phyloP scores from a whole-genome alignment of 1,140 invertebrate genomes.

The Xylocopa sonorina region DNA sequence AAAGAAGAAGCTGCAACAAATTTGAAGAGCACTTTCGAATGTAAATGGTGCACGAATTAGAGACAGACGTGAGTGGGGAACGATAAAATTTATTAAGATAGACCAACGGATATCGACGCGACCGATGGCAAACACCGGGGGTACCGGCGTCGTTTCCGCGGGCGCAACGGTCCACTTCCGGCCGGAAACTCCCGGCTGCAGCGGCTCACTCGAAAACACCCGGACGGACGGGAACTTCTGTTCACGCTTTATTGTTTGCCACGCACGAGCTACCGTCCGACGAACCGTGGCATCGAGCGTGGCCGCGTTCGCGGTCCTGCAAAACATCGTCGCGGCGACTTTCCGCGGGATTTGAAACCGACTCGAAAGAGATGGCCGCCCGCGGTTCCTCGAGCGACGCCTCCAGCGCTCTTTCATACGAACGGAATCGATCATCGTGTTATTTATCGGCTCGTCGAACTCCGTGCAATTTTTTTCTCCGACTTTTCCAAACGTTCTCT shows the following conservation, averaged over 20 bases:
- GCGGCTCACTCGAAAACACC: constrained; percentile 41
- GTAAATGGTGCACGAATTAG: too few relatives aligned
- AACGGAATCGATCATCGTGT: neutral
- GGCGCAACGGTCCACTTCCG: constrained; percentile 55
- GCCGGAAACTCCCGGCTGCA: constrained; percentile 54
- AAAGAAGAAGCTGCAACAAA: too few relatives aligned
- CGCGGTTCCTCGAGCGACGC: neutral
- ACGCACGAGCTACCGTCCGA: constrained; percentile 41
- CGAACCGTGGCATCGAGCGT: constrained; percentile 31
- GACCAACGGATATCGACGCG: constrained; percentile 10
- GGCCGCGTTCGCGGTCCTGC: neutral
- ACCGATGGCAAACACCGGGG: constrained; percentile 45
- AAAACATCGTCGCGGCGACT: constrained; percentile 8
- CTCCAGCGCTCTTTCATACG: neutral
- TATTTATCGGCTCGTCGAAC: neutral
- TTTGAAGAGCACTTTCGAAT: too few relatives aligned
- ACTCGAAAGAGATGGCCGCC: neutral
- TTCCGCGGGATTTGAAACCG: neutral
- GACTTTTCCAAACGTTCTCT: neutral
- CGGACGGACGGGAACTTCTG: constrained; percentile 65
- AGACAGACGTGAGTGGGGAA: neutral
- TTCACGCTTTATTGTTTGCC: constrained; percentile 55
- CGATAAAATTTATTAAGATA: constrained; percentile 40
- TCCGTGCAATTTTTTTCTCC: neutral
- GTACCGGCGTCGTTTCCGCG: constrained; percentile 59